Percentiles rank a stretch among this genome's conserved stretches.
Conservation (phyloP, 92 coral and sea anemone species). For the Palythoa grandiflora region DNA sequence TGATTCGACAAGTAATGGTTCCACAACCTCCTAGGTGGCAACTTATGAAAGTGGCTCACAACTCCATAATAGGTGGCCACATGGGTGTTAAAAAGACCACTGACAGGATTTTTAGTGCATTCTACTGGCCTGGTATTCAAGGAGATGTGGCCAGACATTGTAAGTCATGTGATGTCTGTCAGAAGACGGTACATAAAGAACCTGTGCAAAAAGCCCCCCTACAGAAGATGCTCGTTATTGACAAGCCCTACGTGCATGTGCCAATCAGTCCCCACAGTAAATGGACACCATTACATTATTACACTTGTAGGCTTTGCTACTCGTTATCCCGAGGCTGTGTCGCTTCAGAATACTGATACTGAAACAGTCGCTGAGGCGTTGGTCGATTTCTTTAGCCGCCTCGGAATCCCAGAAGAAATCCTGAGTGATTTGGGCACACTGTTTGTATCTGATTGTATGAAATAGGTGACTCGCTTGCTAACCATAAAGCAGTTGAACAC, state of each 20-base stretch:
- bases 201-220: constrained; percentile 64
- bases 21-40: constrained; percentile 45
- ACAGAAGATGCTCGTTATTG: constrained; percentile 75
- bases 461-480: constrained; percentile 32
- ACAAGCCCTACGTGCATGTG: constrained; percentile 62
- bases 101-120: constrained; percentile 45
- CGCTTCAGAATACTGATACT: too few relatives aligned
- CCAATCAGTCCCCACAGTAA: constrained; percentile 29
- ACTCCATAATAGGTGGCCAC: background rate
- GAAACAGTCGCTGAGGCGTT: too few relatives aligned
- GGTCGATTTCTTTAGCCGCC: too few relatives aligned
- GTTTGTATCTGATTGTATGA: constrained; percentile 34
- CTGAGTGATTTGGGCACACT: constrained; percentile 66
- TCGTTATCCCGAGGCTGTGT: too few relatives aligned
- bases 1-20: constrained; percentile 36
- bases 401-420: background rate
- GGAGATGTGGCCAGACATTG: too few relatives aligned
- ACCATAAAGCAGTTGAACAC: constrained; percentile 53
- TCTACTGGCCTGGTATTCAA: too few relatives aligned
- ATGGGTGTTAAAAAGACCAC: constrained; percentile 66
- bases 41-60: constrained; percentile 36
- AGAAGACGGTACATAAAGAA: constrained; percentile 64
- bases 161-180: background rate
- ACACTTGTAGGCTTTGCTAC: background rate
- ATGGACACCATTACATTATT: constrained; percentile 40